Evolutionary conservation across 2,797 vertebrate genomes (phyloP).

Genomic region (Oophaga sylvatica): DNA sequence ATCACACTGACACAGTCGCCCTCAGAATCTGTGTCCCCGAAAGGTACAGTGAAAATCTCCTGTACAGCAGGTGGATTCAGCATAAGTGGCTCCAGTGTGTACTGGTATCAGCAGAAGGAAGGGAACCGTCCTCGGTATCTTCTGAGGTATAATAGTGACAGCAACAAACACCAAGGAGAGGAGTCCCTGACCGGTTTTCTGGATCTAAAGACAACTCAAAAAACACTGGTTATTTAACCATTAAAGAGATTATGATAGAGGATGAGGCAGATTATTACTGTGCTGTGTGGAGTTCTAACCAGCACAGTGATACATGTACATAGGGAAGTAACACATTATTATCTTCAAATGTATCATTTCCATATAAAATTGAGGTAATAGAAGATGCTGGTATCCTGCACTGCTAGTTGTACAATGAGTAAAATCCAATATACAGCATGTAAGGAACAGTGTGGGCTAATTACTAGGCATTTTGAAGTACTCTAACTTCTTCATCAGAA

Average conservation of each 20-base stretch:
- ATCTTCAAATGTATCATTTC: too few relatives aligned
- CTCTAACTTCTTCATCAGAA: too few relatives aligned
- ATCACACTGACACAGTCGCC: conserved; percentile 9
- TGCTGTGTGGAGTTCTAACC: background rate
- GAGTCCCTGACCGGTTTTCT: conserved; percentile 63
- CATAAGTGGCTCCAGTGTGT: accelerated
- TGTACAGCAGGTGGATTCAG: background rate
- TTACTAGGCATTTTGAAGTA: too few relatives aligned
- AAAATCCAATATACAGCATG: too few relatives aligned
- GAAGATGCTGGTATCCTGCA: too few relatives aligned
- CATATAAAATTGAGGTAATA: too few relatives aligned
- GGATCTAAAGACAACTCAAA: conserved; percentile 33
- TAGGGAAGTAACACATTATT: conserved; percentile 15
- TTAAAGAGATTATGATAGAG: background rate
- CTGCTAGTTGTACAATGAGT: too few relatives aligned
- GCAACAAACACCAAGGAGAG: conserved; percentile 27
- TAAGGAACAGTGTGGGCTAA: too few relatives aligned
- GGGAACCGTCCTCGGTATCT: conserved; percentile 14
- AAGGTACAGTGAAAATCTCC: background rate
- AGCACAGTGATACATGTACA: conserved; percentile 14
- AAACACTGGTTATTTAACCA: conserved; percentile 12
- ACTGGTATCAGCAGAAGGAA: conserved; percentile 16
- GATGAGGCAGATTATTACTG: conserved; percentile 44
- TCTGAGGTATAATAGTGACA: background rate
- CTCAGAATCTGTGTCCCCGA: background rate